Base-by-base conservation (phyloP, 2,888 invertebrate species). In the Globia sparganii region DNA sequence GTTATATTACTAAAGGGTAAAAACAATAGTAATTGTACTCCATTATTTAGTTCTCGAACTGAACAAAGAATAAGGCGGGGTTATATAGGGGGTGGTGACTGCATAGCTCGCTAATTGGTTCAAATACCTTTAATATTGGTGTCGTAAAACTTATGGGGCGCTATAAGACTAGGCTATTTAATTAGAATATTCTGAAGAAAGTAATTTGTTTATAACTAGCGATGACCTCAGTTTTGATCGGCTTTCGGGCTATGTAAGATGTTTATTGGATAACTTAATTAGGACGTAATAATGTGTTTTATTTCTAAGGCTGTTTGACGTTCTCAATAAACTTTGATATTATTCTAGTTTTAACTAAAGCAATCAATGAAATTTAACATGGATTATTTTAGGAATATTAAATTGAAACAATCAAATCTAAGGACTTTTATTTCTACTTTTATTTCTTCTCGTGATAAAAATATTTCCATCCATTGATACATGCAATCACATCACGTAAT, bases 61-160 rank as follows among this genome's bases (percentile, higher is more conserved):
- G 86, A 87, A 88, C 87, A 89, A 90, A 89, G 90, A 89, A 85
- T 67, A 78, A 88, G 94, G 94, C 92, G 94, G 93, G 86, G 91
- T 91, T 88, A 89, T 77, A 88, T 77, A 79, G 91, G 91, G 93
- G 94, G 94, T 91, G 91, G 93, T 85, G 81, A 88, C 87, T 91
- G 87, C 89, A 90, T 88, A 87, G 89, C 85, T 86, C 87, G 90
- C 92, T 95, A 95, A 95, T 95, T 95, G 95, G 94, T 90, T 86
- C 86, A 86, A 79, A 90, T 87, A 87, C 83, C 86, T 88, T 84
- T 78, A 89, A 83, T 91, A 91, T 90, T 86, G 84, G 85, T 80
- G 88, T 83, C 80, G 86, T 91, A 88, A 89, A 88, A 79, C 78
- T 85, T 81, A 86, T 83, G 56, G 79, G 84, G 85, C 66, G 72